A percentile compares a stretch with the other conserved stretches of the same genome.
Evolutionary conservation across 1,140 invertebrate species (phyloP).

Genomic region (Lepidotrigona ventralis): DNA sequence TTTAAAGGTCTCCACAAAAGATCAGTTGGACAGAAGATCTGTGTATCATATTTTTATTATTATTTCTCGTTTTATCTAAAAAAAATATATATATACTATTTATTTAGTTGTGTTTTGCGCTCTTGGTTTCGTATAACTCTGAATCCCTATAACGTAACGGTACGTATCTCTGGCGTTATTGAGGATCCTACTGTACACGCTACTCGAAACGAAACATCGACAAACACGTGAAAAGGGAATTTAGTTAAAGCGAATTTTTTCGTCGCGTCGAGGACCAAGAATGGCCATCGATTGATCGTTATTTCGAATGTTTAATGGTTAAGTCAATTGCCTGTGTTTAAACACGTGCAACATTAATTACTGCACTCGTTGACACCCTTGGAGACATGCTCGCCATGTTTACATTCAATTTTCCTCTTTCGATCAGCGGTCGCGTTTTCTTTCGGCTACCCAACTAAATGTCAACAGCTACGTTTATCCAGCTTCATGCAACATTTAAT

Average conservation of each 20-base stretch:
- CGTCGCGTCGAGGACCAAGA: not conserved
- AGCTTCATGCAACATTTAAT: not conserved
- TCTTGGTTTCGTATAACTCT: too few relatives aligned
- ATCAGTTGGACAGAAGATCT: too few relatives aligned
- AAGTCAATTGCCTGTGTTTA: constrained; percentile 4
- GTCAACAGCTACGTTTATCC: constrained; percentile 26
- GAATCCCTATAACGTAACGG: too few relatives aligned
- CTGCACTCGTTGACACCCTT: not conserved
- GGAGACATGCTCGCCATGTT: constrained; percentile 5
- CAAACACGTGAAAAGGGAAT: not conserved
- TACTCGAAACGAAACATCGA: not conserved
- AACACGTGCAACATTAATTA: constrained; percentile 25
- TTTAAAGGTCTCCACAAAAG: too few relatives aligned
- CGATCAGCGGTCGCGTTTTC: not conserved
- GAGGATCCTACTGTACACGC: not conserved
- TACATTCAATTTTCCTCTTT: constrained; percentile 29
- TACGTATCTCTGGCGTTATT: too few relatives aligned
- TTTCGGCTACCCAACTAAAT: constrained; percentile 25
- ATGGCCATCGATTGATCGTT: not conserved
- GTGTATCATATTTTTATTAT: too few relatives aligned
- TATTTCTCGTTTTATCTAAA: too few relatives aligned
- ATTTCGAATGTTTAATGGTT: not conserved
- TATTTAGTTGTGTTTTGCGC: too few relatives aligned
- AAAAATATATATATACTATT: too few relatives aligned
- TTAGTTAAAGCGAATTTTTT: not conserved